Percentiles rank a stretch among this genome's conserved stretches.
phyloP scores from a whole-genome alignment of 1,140 invertebrate genomes.

The Branchinecta lindahli region DNA sequence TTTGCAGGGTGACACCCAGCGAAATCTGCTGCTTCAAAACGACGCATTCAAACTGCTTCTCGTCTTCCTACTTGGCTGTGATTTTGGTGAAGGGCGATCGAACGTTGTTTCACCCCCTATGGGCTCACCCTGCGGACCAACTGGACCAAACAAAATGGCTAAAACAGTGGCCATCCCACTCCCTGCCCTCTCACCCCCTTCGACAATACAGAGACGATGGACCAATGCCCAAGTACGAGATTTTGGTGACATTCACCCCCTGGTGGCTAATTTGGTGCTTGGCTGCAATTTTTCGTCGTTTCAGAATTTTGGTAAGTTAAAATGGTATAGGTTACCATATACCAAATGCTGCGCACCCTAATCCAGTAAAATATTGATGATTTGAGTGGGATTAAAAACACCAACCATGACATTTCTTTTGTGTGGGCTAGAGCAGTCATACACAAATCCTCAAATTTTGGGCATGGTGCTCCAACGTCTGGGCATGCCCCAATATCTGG shows the following conservation, averaged over 20 bases:
- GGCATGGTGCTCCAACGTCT: too few species aligned
- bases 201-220: conserved; percentile 28
- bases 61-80: conserved; percentile 33
- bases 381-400: too few species aligned
- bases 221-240: conserved; percentile 33
- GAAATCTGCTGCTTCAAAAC: conserved; percentile 33
- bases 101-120: conserved; percentile 13
- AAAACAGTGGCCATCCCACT: conserved; percentile 17
- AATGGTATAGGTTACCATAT: too few species aligned
- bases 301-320: too few species aligned
- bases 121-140: conserved; percentile 17
- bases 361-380: too few species aligned
- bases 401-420: too few species aligned
- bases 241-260: conserved; percentile 32
- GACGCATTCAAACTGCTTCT: conserved; percentile 33
- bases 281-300: conserved; percentile 14
- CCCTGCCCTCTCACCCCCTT: conserved; percentile 21
- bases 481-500: too few species aligned
- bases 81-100: conserved; percentile 17
- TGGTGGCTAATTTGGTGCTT: conserved; percentile 29
- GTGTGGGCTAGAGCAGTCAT: too few species aligned
- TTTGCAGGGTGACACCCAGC: conserved; percentile 33
- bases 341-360: too few species aligned
- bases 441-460: too few species aligned
- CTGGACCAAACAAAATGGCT: conserved; percentile 16